Base-by-base conservation (phyloP, 2,113 vertebrate species). In the Podocnemis expansa region DNA sequence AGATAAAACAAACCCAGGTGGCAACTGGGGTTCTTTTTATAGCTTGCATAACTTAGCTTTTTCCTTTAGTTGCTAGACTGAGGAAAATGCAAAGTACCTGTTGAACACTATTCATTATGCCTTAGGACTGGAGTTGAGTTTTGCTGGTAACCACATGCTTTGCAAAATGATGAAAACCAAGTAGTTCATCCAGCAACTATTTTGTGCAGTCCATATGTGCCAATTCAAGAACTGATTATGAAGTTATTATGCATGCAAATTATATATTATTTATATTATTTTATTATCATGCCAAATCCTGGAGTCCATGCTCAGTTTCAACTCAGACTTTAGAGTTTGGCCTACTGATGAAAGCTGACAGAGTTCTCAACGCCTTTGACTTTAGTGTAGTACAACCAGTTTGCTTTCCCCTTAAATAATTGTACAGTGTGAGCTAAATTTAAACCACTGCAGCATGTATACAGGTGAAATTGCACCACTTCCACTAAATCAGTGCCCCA, bases 1-100 rank as follows among this genome's bases (percentile, higher is more conserved):
- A 41, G 0, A 0, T 41, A 41, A 43, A n/a, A 5, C 47, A 41
- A 3, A 22, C 8, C 75, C 1, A 27, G 7, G 4, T 7, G 29
- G 19, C 14, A 76, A 52, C 43, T 80, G 9, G 1, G 60, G 91
- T 90, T 90, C 67, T 85, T 88, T 27, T 56, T 78, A 54, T 84
- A 24, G 43, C 19, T 12, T 54, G 49, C 5, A 8, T 47, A 89
- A 78, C 31, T 54, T 49, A 27, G 8, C n/a, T 88, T 76, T 56
- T 78, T 54, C 41, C 41, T 47, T 54, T 41, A 78, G 75, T 51
- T 76, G 31, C 12, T 63, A 34, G 56, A 58, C 34, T 87, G 85
- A n/a, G 78, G 63, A 87, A n/a, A 79, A 45, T 80, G 4, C 56
- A 58, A 38, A 81, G 54, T 52, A 43, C 29, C 27, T 27, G 38